Evolutionary conservation across 92 coral and sea anemone species (phyloP), one percentile per base, ranked within the genome.

Genomic region (Epizoanthus rinbou): DNA sequence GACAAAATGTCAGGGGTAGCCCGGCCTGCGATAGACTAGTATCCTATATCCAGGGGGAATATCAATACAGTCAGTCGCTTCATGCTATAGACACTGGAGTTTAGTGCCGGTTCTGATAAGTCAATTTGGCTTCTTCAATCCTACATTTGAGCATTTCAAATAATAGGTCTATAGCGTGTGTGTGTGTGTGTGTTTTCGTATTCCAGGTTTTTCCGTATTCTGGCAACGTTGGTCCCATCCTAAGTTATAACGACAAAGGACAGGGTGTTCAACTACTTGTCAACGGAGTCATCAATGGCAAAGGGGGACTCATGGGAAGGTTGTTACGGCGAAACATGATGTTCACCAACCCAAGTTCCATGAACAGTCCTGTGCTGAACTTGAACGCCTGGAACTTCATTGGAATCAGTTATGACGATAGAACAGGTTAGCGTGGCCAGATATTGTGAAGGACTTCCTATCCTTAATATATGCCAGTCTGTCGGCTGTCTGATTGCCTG

Each of bases 231-330:
- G 95, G 92, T 6, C 95, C 95, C 1, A 81, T 91, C 10, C 72
- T 91, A 5, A 90, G 89, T 66, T 91, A 91, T 85, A 86, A 86
- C 1, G 85, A 87, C 69, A 54, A 53, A 45, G 88, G 84, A 7
- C 86, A 83, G 23, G 94, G 90, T 13, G 95, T 91, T 43, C 92
- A 86, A 68, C 69, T 91, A 43, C 84, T 91, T 89, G 79, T 86
- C 11, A 52, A 74, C 53, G 90, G 90, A 1, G 31, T 25, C 3
- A 3, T 28, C 52, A 54, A 59, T 31, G 88, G 82, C 6, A 86
- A 89, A 19, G 86, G 23, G 10, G 39, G 10, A 73, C 76, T 90
- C 0, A 81, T 69, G 79, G 94, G 87, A 0, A 82, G 95, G 54
- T 80, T 91, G 52, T 80, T 86, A 37, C 80, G 73, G 53, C 80